Percentiles rank a stretch among this genome's conserved stretches.
phyloP scores from a whole-genome alignment of 2,113 vertebrate species.

The Cnemophilus loriae region DNA sequence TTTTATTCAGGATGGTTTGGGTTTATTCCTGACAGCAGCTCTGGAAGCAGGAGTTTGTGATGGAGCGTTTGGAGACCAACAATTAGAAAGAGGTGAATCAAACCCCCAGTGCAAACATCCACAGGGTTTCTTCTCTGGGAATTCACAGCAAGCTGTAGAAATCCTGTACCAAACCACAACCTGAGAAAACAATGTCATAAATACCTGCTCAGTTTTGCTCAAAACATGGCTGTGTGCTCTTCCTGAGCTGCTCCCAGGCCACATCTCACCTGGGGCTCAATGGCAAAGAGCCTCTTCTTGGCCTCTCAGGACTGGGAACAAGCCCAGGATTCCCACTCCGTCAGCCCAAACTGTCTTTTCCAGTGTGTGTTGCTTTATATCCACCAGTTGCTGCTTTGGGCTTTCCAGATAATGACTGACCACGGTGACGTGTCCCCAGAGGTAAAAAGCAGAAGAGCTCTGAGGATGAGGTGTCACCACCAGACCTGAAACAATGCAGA shows the following conservation, averaged over 20 bases:
- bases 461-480: neutral
- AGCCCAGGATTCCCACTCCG: neutral
- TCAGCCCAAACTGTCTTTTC: neutral
- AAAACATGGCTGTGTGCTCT: neutral
- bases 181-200: neutral
- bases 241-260: neutral
- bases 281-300: neutral
- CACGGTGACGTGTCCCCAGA: neutral
- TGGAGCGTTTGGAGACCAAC: neutral
- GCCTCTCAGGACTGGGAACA: neutral
- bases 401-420: neutral
- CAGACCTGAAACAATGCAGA: neutral
- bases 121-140: neutral
- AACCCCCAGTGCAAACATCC: neutral
- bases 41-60: neutral
- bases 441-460: constrained; percentile 14
- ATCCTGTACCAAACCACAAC: neutral
- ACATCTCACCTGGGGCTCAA: neutral
- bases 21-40: constrained; percentile 21
- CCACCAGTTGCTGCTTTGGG: neutral
- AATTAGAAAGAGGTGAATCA: neutral
- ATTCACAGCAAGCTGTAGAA: constrained; percentile 29
- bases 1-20: constrained; percentile 13
- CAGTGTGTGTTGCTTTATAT: neutral
- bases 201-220: neutral